Evolutionary conservation across 2,888 invertebrate genomes (phyloP).

Genomic region (Mechanitis messenoides): DNA sequence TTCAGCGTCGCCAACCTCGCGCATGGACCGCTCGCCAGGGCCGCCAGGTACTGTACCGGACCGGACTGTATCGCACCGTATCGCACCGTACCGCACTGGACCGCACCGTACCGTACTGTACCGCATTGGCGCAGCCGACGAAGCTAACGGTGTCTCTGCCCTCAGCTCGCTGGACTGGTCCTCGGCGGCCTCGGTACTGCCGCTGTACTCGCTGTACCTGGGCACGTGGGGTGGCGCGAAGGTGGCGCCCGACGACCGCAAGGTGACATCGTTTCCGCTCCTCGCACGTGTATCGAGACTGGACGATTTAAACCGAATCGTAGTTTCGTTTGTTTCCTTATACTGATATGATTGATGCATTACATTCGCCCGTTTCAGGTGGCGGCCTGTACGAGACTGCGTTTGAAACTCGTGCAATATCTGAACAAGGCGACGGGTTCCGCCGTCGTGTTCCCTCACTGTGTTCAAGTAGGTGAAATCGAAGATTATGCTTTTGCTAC

Average conservation of each 20-base stretch:
- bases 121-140: no score
- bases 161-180: constrained; percentile 87
- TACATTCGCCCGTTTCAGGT: constrained; percentile 44
- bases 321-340: no score
- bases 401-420: constrained; percentile 90
- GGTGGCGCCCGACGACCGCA: constrained; percentile 81
- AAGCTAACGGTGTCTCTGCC: constrained; percentile 6
- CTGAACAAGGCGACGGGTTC: constrained; percentile 83
- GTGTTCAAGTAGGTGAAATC: constrained; percentile 80
- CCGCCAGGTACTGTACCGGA: constrained; percentile 73
- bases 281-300: no score
- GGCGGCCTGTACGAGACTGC: constrained; percentile 88
- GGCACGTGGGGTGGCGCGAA: constrained; percentile 80
- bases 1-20: constrained; percentile 93
- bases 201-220: constrained; percentile 87
- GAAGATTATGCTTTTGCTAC: not conserved
- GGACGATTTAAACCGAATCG: no score
- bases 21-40: constrained; percentile 88
- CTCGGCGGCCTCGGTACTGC: constrained; percentile 80
- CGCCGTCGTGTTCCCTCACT: constrained; percentile 85
- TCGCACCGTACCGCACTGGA: no score
- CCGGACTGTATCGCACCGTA: no score
- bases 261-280: constrained; percentile 46
- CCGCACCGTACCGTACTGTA: no score
- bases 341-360: not conserved